These are phyloP conservation scores for Muscina levida DNA, from an alignment of 2,888 invertebrate genomes.

Conservation along the genomic window DNA sequence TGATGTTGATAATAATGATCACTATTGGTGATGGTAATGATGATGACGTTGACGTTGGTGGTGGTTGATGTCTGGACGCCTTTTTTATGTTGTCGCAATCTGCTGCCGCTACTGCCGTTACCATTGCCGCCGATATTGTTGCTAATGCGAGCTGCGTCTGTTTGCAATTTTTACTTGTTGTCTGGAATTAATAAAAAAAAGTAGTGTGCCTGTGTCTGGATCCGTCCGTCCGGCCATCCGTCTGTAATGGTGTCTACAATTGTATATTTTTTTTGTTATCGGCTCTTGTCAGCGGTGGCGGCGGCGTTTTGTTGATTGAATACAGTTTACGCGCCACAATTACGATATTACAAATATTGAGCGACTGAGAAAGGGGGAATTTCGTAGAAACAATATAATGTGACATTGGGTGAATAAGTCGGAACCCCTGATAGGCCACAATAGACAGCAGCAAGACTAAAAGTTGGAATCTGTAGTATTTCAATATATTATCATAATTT, in stretches of 20 bases:
- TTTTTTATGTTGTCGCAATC: constrained; percentile 52
- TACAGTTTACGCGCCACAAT: constrained; percentile 39
- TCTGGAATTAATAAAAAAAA: constrained; percentile 42
- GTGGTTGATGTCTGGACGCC: constrained; percentile 61
- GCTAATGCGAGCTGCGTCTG: constrained; percentile 39
- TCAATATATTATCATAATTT: no score
- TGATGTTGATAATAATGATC: constrained; percentile 20
- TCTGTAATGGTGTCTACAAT: constrained; percentile 46
- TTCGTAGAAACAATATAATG: no score
- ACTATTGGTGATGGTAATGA: constrained; percentile 28
- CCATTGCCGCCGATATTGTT: constrained; percentile 33
- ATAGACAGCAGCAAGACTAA: no score
- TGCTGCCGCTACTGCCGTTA: not conserved
- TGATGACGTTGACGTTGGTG: constrained; percentile 41
- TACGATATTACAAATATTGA: constrained; percentile 27
- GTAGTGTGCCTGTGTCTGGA: constrained; percentile 24
- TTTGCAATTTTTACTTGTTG: constrained; percentile 40
- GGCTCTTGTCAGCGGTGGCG: constrained; percentile 51
- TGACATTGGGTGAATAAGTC: no score
- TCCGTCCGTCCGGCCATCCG: constrained; percentile 20
- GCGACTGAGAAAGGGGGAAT: not conserved
- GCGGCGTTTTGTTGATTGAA: constrained; percentile 6
- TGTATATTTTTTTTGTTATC: constrained; percentile 44
- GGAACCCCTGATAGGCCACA: no score
- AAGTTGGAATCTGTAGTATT: no score